A percentile compares a stretch with the other conserved stretches of the same genome.
Conservation (phyloP, 2,888 invertebrate genomes). For the Macaria liturata region DNA sequence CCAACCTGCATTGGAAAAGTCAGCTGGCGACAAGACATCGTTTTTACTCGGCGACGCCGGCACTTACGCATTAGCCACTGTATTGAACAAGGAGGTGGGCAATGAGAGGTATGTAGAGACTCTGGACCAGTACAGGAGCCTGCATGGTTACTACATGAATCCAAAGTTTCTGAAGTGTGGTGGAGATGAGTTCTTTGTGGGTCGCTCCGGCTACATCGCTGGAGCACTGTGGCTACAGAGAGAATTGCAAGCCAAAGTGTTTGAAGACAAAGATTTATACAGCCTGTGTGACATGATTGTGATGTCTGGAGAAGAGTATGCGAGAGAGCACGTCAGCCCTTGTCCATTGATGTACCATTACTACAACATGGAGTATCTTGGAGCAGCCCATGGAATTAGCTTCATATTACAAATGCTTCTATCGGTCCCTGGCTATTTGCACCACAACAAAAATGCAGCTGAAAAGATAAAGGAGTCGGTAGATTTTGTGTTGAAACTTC, state of each 20-base stretch:
- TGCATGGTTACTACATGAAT: conserved; percentile 59
- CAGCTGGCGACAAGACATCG: conserved; percentile 84
- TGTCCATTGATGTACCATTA: conserved; percentile 92
- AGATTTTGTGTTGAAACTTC: conserved; percentile 86
- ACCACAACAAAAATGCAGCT: conserved; percentile 77
- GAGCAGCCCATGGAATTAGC: conserved; percentile 85
- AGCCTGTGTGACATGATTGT: conserved; percentile 88
- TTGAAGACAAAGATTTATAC: conserved; percentile 75
- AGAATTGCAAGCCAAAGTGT: conserved; percentile 72
- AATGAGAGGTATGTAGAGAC: conserved; percentile 59
- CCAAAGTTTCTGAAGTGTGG: conserved; percentile 85
- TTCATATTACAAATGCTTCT: conserved; percentile 83
- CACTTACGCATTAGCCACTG: conserved; percentile 88
- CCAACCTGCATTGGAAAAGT: conserved; percentile 83
- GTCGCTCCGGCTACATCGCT: conserved; percentile 91
- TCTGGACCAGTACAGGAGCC: conserved; percentile 64
- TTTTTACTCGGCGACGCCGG: conserved; percentile 93
- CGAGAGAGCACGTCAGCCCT: conserved; percentile 79
- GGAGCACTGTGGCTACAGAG: conserved; percentile 89
- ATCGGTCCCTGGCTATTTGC: conserved; percentile 79
- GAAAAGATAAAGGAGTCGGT: conserved; percentile 85
- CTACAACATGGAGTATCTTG: conserved; percentile 88
- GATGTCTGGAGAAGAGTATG: conserved; percentile 88
- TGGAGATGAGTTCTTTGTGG: conserved; percentile 93
- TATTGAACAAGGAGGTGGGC: conserved; percentile 80